phyloP scores from a whole-genome alignment of 2,113 vertebrate species.

The Clupea harengus region DNA sequence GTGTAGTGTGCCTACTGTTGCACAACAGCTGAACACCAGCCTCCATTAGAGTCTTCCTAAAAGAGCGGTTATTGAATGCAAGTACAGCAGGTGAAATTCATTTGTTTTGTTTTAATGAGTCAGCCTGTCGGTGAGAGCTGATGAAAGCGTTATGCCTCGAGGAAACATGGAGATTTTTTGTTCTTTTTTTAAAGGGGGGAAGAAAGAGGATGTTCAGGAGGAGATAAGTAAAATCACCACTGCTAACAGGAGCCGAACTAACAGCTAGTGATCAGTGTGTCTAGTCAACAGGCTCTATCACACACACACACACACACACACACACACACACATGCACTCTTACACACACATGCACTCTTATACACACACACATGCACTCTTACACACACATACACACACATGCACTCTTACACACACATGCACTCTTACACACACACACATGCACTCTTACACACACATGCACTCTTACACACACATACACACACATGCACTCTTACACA shows the following conservation, averaged over 20 bases:
- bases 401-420: background rate
- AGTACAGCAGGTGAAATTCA: background rate
- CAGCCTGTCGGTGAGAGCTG: background rate
- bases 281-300: background rate
- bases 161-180: background rate
- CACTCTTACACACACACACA: background rate
- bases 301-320: background rate
- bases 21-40: background rate
- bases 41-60: background rate
- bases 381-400: background rate
- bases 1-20: background rate
- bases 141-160: background rate
- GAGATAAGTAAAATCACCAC: background rate
- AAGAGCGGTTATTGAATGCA: background rate
- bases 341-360: slow-evolving; percentile 21
- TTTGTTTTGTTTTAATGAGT: background rate
- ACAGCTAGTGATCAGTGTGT: background rate
- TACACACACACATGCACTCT: too few relatives aligned
- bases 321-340: background rate
- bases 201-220: background rate
- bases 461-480: background rate
- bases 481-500: slow-evolving; percentile 3
- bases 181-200: too few relatives aligned
- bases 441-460: background rate
- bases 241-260: background rate